Evolutionary conservation across 2,113 vertebrate species (phyloP), one percentile per base, ranked within the genome.

Genomic region (Hippocampus mohnikei): DNA sequence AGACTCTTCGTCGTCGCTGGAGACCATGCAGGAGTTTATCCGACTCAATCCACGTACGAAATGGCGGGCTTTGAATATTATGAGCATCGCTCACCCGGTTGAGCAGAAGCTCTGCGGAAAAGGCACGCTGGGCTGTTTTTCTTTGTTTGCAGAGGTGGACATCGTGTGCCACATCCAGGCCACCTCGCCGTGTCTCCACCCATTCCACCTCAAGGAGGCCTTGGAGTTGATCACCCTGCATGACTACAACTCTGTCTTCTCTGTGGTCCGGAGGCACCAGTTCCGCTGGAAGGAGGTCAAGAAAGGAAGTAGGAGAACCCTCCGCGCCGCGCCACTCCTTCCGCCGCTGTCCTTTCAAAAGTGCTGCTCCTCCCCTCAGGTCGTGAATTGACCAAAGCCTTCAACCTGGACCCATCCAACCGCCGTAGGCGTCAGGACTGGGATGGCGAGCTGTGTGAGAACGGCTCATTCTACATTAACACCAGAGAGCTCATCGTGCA

Each of bases 121-220:
- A 50, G 46, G 15, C 7, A 50, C 16, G 16, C 15, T 48, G 46
- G 16, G 46, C 46, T 48, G 46, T 50, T 50, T 59, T 3, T 59
- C n/a, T 67, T 70, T 84, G 81, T 70, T 27, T 61, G 20, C 85
- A 98, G 96, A 93, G 55, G 92, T 99, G 77, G 92, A 94, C 21
- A 84, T 98, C 70, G 74, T 99, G 23, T 95, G 95, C 77, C 92
- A 98, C 84, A 97, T 99, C 77, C 97, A 99, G 88, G 97, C 95
- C 25, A 99, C 97, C 0, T 95, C 97, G 27, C 97, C 97, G 0
- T 98, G 97, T 84, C 93, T 99, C 61, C 96, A 99, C 55, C 97
- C 97, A 8, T 56, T 72, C 0, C 95, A 98, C 61, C 81, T 99
- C 65, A 91, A 89, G 81, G 83, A 93, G 74, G 94, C 98, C 64